Percentiles rank a stretch among this genome's conserved stretches.
Evolutionary conservation across 2,888 invertebrate species (phyloP).

Genomic region (Pharmacophagus antenor): DNA sequence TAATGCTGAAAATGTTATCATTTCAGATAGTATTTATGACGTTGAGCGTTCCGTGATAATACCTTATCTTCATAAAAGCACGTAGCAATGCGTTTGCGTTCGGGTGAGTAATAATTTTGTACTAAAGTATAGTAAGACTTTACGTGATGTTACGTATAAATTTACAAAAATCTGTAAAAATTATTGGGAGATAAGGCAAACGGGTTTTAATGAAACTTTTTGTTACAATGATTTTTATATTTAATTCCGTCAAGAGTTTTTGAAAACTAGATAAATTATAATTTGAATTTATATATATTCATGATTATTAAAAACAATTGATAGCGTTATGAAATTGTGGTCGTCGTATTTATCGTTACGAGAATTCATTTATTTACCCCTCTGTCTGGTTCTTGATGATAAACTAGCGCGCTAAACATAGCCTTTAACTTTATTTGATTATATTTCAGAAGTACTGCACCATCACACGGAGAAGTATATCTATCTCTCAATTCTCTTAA

Average conservation of each 20-base stretch:
- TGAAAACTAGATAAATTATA: too few relatives aligned
- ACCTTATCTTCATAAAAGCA: conserved; percentile 48
- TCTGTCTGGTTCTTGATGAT: background rate
- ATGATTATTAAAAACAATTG: background rate
- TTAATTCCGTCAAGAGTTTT: too few relatives aligned
- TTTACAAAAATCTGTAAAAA: conserved; percentile 21
- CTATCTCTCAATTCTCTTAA: too few relatives aligned
- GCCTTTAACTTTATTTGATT: too few relatives aligned
- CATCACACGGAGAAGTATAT: too few relatives aligned
- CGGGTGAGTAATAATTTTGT: conserved; percentile 31
- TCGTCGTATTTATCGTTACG: background rate
- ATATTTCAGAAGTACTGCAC: too few relatives aligned
- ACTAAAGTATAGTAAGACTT: conserved; percentile 27
- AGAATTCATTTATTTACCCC: background rate
- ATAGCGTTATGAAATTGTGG: background rate
- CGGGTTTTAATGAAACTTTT: background rate
- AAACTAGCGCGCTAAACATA: too few relatives aligned
- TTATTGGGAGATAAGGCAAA: conserved; percentile 24
- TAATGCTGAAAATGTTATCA: conserved; percentile 61
- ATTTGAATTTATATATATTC: background rate
- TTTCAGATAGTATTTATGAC: conserved; percentile 59
- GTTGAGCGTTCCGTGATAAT: conserved; percentile 52
- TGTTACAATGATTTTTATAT: too few relatives aligned
- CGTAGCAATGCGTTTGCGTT: conserved; percentile 39
- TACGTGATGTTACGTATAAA: conserved; percentile 33